These are phyloP conservation scores for Ochotona princeps DNA, from an alignment of 2,113 vertebrate genomes.

Conservation along the genomic window DNA sequence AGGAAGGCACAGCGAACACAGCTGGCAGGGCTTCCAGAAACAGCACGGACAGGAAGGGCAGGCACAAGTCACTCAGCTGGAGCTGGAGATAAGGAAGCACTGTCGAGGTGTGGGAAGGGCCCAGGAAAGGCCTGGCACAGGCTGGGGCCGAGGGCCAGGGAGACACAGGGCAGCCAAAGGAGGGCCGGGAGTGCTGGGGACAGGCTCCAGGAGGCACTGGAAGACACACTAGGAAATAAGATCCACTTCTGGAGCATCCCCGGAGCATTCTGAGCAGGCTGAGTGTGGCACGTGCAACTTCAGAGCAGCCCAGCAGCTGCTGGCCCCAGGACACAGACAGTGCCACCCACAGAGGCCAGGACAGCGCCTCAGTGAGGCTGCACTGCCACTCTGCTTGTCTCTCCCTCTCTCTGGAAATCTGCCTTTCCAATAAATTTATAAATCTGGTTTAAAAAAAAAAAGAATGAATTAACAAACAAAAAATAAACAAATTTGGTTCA, in stretches of 20 bases:
- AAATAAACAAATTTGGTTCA: no score
- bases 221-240: not conserved
- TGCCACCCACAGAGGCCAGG: accelerated
- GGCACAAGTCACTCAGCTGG: not conserved
- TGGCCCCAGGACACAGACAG: no score
- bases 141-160: not conserved
- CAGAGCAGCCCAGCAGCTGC: not conserved
- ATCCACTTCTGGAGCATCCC: not conserved
- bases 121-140: not conserved
- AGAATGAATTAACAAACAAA: no score
- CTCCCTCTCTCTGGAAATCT: no score
- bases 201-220: not conserved
- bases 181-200: not conserved
- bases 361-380: not conserved
- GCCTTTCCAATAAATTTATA: no score
- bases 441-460: no score
- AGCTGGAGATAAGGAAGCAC: not conserved
- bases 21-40: no score
- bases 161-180: no score
- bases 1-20: not conserved
- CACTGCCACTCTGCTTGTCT: no score
- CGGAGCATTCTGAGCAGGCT: not conserved
- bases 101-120: not conserved
- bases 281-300: no score
- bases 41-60: not conserved